Conservation (phyloP, 2,888 invertebrate genomes). For the Salpingus planirostris region DNA sequence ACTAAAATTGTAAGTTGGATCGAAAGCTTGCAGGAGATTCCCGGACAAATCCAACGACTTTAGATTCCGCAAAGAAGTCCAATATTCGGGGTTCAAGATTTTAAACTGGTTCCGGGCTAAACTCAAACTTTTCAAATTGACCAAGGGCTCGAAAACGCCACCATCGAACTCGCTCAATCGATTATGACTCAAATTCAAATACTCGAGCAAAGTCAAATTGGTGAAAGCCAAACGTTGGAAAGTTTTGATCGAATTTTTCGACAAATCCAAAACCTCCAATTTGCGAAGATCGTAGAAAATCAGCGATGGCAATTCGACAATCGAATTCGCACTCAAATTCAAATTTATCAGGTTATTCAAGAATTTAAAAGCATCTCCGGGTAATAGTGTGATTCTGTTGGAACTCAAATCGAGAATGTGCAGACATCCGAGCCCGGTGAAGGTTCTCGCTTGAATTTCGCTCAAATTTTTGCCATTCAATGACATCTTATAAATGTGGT, state of each 20-base stretch:
- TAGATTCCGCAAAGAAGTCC: conserved; percentile 18
- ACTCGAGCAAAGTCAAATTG: conserved; percentile 12
- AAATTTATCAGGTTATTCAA: conserved; percentile 16
- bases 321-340: conserved; percentile 20
- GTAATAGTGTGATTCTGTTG: conserved; percentile 24
- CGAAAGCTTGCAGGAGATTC: conserved; percentile 18
- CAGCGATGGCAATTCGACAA: conserved; percentile 14
- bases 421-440: conserved; percentile 26
- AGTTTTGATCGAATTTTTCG: conserved; percentile 15
- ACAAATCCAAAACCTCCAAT: conserved; percentile 18
- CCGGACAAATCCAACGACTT: conserved; percentile 14
- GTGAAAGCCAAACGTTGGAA: conserved; percentile 13
- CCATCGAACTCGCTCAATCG: conserved; percentile 9
- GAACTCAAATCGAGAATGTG: conserved; percentile 22
- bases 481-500: conserved; percentile 22
- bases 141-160: conserved; percentile 13
- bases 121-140: conserved; percentile 17
- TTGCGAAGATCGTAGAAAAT: conserved; percentile 11
- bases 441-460: conserved; percentile 25
- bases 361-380: conserved; percentile 15
- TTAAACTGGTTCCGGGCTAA: conserved; percentile 21
- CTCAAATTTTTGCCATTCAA: conserved; percentile 23
- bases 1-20: conserved; percentile 17
- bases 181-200: conserved; percentile 19
- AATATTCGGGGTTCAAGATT: conserved; percentile 17